Conservation (phyloP, 2,888 invertebrate genomes). For the Chromoteleia sp. region DNA sequence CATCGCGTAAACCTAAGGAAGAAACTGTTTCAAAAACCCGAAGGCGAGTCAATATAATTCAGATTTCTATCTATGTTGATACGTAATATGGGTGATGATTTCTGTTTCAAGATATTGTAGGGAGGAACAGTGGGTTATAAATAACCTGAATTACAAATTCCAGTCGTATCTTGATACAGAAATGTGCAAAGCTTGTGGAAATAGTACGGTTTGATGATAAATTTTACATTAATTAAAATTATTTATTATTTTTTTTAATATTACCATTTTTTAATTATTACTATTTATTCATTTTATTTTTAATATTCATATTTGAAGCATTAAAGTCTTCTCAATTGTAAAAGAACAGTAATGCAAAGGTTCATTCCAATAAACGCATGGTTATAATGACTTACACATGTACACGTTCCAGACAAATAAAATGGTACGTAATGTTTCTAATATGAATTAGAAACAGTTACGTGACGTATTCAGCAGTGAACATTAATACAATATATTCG, state of each 20-base stretch:
- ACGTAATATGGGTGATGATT: slow-evolving; percentile 34
- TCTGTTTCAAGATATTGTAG: slow-evolving; percentile 29
- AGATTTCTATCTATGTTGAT: slow-evolving; percentile 35
- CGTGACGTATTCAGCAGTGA: slow-evolving; percentile 5
- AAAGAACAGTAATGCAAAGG: no score
- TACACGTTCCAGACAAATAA: no score
- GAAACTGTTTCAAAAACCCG: slow-evolving; percentile 11
- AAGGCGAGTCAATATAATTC: slow-evolving; percentile 33
- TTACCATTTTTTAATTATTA: no score
- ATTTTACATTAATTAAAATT: no score
- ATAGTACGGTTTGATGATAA: no score
- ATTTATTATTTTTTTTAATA: no score
- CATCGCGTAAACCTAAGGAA: not conserved
- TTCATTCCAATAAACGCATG: not conserved
- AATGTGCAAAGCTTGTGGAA: not conserved
- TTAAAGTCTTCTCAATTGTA: not conserved
- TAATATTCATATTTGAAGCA: not conserved
- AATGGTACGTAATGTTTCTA: no score
- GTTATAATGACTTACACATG: slow-evolving; percentile 5
- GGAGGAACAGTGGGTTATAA: slow-evolving; percentile 11
- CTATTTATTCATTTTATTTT: not conserved
- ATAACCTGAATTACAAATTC: slow-evolving; percentile 11
- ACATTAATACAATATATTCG: slow-evolving; percentile 16
- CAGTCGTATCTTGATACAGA: not conserved
- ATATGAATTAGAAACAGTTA: slow-evolving; percentile 10